A percentile compares a stretch with the other conserved stretches of the same genome.
These are phyloP conservation scores for Austrolebias charrua DNA, from an alignment of 2,797 vertebrate species.

Conservation along the genomic window DNA sequence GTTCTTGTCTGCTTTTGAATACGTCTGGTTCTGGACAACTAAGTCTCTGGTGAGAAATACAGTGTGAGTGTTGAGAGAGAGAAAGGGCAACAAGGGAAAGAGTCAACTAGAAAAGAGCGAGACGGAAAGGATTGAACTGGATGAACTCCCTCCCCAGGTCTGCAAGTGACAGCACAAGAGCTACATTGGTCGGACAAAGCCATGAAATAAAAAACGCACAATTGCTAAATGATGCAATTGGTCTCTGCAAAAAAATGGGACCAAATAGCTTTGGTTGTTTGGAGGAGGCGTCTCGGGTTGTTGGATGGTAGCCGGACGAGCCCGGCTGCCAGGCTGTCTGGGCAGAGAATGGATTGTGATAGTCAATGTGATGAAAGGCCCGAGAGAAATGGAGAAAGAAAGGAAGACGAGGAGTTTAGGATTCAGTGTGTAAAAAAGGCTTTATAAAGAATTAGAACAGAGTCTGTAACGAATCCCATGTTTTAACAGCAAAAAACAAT, in stretches of 20 bases:
- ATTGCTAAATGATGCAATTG: constrained; percentile 41
- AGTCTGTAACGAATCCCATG: constrained; percentile 38
- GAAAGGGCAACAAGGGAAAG: constrained; percentile 43
- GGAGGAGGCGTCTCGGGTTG: constrained; percentile 46
- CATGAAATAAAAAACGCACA: constrained; percentile 59
- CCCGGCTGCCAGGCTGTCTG: constrained; percentile 48
- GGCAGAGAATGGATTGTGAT: constrained; percentile 46
- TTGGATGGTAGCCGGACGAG: constrained; percentile 43
- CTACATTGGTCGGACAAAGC: constrained; percentile 39
- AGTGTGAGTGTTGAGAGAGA: constrained; percentile 49
- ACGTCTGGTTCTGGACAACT: constrained; percentile 64
- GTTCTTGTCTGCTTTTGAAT: constrained; percentile 72
- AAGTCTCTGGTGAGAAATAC: constrained; percentile 56
- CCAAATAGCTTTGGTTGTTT: constrained; percentile 51
- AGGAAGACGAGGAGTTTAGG: constrained; percentile 39
- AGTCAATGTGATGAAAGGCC: constrained; percentile 44
- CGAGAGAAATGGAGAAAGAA: constrained; percentile 40
- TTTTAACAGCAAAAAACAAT: constrained; percentile 50
- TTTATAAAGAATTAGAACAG: constrained; percentile 45
- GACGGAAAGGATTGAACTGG: constrained; percentile 49
- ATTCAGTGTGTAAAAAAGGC: constrained; percentile 31
- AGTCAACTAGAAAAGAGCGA: constrained; percentile 58
- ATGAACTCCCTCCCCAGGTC: constrained; percentile 58
- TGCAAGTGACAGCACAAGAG: constrained; percentile 38
- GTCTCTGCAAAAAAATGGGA: constrained; percentile 48